Percentiles rank a stretch among this genome's conserved stretches.
Evolutionary conservation across 2,113 vertebrate genomes (phyloP).

Genomic region (Phylloscopus whistleri): DNA sequence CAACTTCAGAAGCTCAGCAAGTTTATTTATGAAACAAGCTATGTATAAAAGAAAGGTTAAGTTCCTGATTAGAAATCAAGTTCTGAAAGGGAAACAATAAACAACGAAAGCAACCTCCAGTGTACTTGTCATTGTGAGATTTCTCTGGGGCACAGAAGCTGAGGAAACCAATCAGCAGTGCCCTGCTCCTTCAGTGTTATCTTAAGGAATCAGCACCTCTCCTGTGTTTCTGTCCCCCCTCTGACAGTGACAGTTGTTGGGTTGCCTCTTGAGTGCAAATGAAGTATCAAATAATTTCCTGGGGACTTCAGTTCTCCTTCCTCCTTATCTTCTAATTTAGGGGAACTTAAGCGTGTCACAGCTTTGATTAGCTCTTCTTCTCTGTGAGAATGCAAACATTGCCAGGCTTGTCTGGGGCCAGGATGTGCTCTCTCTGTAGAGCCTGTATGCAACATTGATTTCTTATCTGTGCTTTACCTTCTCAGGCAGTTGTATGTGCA

Average conservation of each 20-base stretch:
- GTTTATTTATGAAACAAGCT: not conserved
- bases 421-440: not conserved
- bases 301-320: slow-evolving; percentile 51
- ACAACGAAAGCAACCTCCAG: slow-evolving; percentile 1
- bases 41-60: slow-evolving; percentile 10
- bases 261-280: slow-evolving; percentile 44
- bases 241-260: not conserved
- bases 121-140: slow-evolving; percentile 47
- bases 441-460: not conserved
- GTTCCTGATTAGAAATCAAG: slow-evolving; percentile 8
- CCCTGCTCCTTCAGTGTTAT: not conserved
- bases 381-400: not conserved
- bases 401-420: not conserved
- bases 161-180: slow-evolving; percentile 22
- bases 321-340: slow-evolving; percentile 65
- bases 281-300: slow-evolving; percentile 55
- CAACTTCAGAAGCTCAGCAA: not conserved
- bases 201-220: slow-evolving; percentile 22
- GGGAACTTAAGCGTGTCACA: slow-evolving; percentile 50
- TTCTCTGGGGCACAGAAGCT: slow-evolving; percentile 8
- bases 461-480: slow-evolving; percentile 21
- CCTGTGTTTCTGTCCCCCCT: not conserved
- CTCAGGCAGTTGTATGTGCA: not conserved
- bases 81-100: slow-evolving; percentile 21
- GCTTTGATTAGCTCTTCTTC: slow-evolving; percentile 55